Percentiles rank a stretch among this genome's conserved stretches.
Conservation (phyloP, 2,888 invertebrate genomes). For the Capitulum mitella region DNA sequence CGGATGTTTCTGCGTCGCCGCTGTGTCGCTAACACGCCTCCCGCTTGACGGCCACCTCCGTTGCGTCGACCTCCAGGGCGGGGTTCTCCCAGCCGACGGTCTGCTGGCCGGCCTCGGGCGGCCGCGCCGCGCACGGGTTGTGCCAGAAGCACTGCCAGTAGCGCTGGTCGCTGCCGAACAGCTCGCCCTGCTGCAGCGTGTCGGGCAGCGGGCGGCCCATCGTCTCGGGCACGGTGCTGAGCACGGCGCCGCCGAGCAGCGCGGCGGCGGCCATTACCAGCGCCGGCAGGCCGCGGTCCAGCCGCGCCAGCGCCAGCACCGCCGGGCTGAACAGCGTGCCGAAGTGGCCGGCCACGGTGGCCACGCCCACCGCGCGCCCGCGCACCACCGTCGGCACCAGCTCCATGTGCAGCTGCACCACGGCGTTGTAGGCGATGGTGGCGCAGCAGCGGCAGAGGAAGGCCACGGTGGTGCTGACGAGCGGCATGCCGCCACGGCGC, state of each 20-base stretch:
- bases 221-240: conserved; percentile 33
- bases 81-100: conserved; percentile 40
- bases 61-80: too few relatives aligned
- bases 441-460: conserved; percentile 30
- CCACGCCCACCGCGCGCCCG: background rate
- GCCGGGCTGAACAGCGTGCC: conserved; percentile 27
- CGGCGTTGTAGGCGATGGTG: conserved; percentile 33
- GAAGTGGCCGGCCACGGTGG: conserved; percentile 27
- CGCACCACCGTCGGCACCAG: conserved; percentile 31
- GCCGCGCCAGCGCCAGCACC: conserved; percentile 7
- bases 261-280: conserved; percentile 29
- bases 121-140: background rate
- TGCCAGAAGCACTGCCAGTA: conserved; percentile 27
- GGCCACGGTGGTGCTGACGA: conserved; percentile 26
- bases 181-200: conserved; percentile 33
- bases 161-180: conserved; percentile 29
- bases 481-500: background rate
- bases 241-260: conserved; percentile 27
- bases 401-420: conserved; percentile 30
- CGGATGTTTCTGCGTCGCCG: too few relatives aligned
- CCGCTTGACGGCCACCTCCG: background rate
- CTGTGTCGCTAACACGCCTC: too few relatives aligned
- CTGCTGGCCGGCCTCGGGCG: background rate
- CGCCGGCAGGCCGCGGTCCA: conserved; percentile 30
- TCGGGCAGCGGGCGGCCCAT: conserved; percentile 31